phyloP scores from a whole-genome alignment of 1,140 invertebrate species.

The Pseudomyrmex sp. region DNA sequence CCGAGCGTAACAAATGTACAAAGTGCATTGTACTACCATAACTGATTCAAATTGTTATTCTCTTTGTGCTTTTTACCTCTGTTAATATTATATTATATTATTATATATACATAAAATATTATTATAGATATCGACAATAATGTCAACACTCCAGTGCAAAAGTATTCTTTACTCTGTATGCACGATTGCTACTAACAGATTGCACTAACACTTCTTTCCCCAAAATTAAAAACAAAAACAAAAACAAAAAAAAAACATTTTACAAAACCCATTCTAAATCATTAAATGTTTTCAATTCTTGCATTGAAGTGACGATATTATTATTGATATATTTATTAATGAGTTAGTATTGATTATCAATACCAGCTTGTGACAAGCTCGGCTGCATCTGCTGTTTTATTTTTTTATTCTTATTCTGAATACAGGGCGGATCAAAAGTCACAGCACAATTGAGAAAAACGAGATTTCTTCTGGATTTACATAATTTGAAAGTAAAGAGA shows the following conservation, averaged over 20 bases:
- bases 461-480: not conserved
- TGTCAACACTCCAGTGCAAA: slow-evolving; percentile 25
- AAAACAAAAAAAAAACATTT: not conserved
- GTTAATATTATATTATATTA: slow-evolving; percentile 60
- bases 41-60: slow-evolving; percentile 57
- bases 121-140: slow-evolving; percentile 24
- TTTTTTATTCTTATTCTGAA: slow-evolving; percentile 23
- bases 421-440: slow-evolving; percentile 39
- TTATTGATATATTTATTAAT: slow-evolving; percentile 48
- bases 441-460: not conserved
- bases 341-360: slow-evolving; percentile 32
- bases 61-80: slow-evolving; percentile 58
- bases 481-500: not conserved
- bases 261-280: not conserved
- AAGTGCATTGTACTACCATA: slow-evolving; percentile 65
- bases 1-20: slow-evolving; percentile 65
- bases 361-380: slow-evolving; percentile 29
- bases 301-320: slow-evolving; percentile 32
- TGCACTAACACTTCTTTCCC: not conserved
- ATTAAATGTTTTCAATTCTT: slow-evolving; percentile 1
- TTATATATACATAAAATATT: slow-evolving; percentile 37
- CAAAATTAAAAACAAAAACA: too few relatives aligned
- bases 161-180: not conserved
- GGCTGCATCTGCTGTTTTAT: slow-evolving; percentile 40
- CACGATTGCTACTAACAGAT: not conserved